Conservation (phyloP, 2,113 vertebrate species). For the Sylvia atricapilla region DNA sequence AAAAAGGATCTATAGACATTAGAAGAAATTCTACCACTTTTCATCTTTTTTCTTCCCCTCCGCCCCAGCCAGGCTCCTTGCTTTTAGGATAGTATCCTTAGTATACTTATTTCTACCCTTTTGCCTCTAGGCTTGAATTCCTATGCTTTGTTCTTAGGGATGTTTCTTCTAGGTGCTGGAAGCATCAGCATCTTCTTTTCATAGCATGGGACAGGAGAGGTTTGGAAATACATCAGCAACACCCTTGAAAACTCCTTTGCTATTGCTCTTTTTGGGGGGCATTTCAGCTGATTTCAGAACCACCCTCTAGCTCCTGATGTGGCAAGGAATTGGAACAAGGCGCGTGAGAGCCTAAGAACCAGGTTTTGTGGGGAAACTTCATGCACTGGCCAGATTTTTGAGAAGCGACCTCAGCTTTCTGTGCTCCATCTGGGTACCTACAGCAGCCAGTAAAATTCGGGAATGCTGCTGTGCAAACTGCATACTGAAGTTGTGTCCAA, state of each 20-base stretch:
- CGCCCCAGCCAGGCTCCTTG: neutral
- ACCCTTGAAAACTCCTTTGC: neutral
- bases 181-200: neutral
- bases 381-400: neutral
- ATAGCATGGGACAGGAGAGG: neutral
- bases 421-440: neutral
- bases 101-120: neutral
- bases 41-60: neutral
- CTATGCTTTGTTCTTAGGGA: neutral
- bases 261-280: neutral
- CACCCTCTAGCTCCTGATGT: neutral
- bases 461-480: neutral
- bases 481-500: rapidly evolving
- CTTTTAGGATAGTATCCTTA: neutral
- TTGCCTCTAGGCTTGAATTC: neutral
- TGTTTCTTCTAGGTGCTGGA: neutral
- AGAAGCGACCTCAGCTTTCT: neutral
- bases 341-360: neutral
- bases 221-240: neutral
- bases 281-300: neutral
- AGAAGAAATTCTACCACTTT: neutral
- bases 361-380: neutral
- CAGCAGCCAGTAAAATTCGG: neutral
- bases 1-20: neutral
- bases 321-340: neutral